Conservation (phyloP, 2,113 vertebrate species). For the Condylura cristata region DNA sequence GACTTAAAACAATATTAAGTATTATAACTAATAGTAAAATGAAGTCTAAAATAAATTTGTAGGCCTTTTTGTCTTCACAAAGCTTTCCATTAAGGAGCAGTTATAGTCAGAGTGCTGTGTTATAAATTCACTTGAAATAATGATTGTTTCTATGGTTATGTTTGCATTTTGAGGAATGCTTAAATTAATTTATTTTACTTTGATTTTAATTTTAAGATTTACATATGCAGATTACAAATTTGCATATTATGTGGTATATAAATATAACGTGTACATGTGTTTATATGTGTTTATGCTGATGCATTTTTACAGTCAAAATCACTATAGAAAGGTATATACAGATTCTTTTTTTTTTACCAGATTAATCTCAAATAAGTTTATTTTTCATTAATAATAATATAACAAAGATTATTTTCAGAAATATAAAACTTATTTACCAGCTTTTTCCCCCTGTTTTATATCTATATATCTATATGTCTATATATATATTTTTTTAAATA, state of each 20-base stretch:
- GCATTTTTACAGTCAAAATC: background rate
- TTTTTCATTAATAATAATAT: no score
- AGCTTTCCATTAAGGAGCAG: background rate
- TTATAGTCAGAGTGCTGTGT: background rate
- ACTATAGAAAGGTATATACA: background rate
- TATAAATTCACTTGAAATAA: background rate
- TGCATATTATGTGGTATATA: background rate
- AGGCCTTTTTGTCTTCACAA: background rate
- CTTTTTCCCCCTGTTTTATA: no score
- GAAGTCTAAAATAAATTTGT: background rate
- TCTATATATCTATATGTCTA: no score
- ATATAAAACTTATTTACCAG: no score
- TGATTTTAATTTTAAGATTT: constrained; percentile 18
- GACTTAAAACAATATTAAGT: constrained; percentile 18
- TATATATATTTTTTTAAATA: no score
- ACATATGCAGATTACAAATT: background rate
- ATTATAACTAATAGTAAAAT: constrained; percentile 11
- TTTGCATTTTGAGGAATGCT: background rate
- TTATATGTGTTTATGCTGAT: background rate
- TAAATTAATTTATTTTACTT: background rate
- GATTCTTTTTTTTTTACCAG: no score
- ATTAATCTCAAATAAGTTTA: no score
- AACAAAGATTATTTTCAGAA: no score
- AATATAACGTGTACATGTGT: background rate
- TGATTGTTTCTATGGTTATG: background rate